Conservation (phyloP, 2,888 invertebrate species). For the Leptopilina syphax region DNA sequence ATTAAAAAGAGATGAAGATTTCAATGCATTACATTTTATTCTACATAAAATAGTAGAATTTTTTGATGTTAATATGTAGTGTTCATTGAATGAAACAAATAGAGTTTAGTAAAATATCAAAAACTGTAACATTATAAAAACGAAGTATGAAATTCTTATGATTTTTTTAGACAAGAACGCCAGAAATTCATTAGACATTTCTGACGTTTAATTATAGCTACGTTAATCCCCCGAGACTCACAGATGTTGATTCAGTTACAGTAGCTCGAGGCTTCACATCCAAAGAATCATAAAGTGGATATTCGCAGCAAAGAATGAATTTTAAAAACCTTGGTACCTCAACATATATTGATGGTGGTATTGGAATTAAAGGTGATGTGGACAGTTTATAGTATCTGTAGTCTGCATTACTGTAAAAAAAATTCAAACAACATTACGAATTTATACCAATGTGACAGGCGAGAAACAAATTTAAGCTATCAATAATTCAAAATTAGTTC, state of each 20-base stretch:
- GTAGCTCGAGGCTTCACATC: conserved; percentile 83
- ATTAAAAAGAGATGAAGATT: no score
- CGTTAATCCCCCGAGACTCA: conserved; percentile 85
- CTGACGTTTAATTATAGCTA: conserved; percentile 82
- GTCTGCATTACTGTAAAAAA: conserved; percentile 84
- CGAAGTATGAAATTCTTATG: no score
- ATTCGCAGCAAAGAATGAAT: conserved; percentile 91
- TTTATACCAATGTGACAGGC: no score
- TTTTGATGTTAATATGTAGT: no score
- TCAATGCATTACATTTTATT: no score
- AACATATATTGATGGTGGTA: conserved; percentile 92
- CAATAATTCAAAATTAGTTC: no score
- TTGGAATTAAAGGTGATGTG: conserved; percentile 92
- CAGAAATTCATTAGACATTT: conserved; percentile 63
- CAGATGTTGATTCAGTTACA: conserved; percentile 85
- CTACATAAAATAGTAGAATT: no score
- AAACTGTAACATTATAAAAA: no score
- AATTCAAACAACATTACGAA: not conserved
- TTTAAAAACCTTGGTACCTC: conserved; percentile 91
- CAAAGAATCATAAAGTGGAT: conserved; percentile 89
- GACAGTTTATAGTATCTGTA: conserved; percentile 92
- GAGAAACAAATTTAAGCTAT: no score
- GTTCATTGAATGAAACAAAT: no score
- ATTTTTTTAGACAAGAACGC: conserved; percentile 58
- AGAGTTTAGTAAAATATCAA: no score